These are phyloP conservation scores for Tauraco hartlaubi DNA, from an alignment of 2,797 vertebrate species.

Conservation along the genomic window DNA sequence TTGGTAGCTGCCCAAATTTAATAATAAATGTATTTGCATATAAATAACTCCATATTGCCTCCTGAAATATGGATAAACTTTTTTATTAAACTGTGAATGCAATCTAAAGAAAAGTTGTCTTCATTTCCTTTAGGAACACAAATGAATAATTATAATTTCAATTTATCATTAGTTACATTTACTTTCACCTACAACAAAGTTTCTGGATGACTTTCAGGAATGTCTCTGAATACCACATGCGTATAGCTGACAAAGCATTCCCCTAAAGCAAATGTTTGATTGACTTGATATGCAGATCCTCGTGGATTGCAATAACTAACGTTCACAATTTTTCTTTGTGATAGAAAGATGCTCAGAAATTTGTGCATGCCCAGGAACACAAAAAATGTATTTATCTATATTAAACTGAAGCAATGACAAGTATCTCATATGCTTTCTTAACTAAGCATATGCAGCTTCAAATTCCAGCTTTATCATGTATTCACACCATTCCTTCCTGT, in stretches of 20 bases:
- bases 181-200: constrained; percentile 29
- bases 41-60: constrained; percentile 40
- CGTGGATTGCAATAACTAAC: neutral
- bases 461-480: neutral
- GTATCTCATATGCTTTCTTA: neutral
- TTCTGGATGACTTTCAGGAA: constrained; percentile 30
- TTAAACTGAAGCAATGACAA: constrained; percentile 12
- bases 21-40: constrained; percentile 62
- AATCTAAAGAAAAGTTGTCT: neutral
- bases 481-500: neutral
- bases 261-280: constrained; percentile 25
- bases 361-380: neutral
- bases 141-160: constrained; percentile 27
- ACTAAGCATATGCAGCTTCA: neutral
- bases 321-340: neutral
- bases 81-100: constrained; percentile 31
- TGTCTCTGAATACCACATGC: neutral
- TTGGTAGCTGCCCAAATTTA: constrained; percentile 26
- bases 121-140: constrained; percentile 41
- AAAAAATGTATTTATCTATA: neutral
- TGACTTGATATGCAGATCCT: neutral
- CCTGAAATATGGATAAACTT: constrained; percentile 40
- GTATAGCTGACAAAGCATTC: neutral
- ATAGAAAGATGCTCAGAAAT: neutral
- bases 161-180: constrained; percentile 34